Conservation (phyloP, 2,113 vertebrate genomes). For the Thamnophis sirtalis region DNA sequence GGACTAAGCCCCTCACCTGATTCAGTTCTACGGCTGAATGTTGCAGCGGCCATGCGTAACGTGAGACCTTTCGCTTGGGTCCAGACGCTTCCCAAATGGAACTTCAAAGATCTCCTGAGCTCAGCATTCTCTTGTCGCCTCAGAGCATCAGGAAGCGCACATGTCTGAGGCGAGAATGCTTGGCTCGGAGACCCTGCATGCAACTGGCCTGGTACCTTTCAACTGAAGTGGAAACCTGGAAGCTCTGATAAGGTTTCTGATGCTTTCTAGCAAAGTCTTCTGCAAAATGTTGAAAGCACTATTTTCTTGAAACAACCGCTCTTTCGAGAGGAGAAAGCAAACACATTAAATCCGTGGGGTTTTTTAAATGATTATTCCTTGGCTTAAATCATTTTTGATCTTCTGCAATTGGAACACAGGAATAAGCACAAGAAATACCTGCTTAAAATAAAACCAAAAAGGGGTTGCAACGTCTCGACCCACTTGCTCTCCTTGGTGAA, state of each 20-base stretch:
- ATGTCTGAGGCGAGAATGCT: not conserved
- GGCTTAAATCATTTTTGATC: not conserved
- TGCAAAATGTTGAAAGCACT: not conserved
- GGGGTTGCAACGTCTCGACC: not conserved
- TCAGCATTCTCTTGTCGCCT: not conserved
- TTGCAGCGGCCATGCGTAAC: not conserved
- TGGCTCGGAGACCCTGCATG: not conserved
- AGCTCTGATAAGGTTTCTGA: not conserved
- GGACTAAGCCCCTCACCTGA: not conserved
- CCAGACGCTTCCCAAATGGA: not conserved
- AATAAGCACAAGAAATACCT: not conserved
- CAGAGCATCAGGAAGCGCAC: not conserved
- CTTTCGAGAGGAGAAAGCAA: not conserved
- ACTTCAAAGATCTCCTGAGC: not conserved
- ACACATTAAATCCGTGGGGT: not conserved
- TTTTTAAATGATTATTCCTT: not conserved
- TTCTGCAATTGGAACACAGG: not conserved
- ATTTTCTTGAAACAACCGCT: not conserved
- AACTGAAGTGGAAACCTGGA: not conserved
- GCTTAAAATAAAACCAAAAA: not conserved
- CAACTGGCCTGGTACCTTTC: not conserved
- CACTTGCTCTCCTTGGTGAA: not conserved
- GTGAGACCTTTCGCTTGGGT: not conserved
- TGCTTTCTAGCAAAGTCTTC: not conserved
- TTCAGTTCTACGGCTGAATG: not conserved